These are phyloP conservation scores for Brevimyrus niger DNA, from an alignment of 2,113 vertebrate species.

Conservation along the genomic window DNA sequence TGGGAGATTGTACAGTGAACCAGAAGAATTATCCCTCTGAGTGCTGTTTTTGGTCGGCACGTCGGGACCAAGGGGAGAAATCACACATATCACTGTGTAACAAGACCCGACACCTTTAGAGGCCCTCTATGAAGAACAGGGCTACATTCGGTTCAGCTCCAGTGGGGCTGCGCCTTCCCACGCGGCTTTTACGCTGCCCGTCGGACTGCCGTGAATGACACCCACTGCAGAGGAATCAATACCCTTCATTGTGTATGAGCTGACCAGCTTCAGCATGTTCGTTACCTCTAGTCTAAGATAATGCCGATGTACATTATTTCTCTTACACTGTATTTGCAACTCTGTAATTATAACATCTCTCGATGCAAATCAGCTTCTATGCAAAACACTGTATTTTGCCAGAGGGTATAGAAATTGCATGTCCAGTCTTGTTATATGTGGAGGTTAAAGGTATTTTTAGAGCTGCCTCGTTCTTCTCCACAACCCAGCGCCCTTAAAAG, in stretches of 20 bases:
- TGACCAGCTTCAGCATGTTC: neutral
- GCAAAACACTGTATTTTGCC: neutral
- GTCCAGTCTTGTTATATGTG: conserved; percentile 1
- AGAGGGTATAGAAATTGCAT: conserved; percentile 6
- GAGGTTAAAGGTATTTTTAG: conserved; percentile 3
- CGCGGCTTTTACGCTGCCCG: neutral
- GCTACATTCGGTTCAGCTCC: neutral
- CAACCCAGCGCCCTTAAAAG: neutral
- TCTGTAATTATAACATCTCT: neutral
- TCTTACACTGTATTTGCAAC: neutral
- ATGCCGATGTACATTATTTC: neutral
- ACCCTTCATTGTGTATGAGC: neutral
- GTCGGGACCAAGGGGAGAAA: neutral
- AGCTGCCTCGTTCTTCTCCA: neutral
- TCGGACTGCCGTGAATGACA: neutral
- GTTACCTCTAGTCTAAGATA: neutral
- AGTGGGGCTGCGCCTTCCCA: too few relatives aligned
- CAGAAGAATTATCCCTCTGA: neutral
- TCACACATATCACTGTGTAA: neutral
- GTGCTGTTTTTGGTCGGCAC: neutral
- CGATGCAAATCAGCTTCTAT: neutral
- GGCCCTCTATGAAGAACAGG: neutral
- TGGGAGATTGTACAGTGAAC: neutral
- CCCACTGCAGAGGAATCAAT: neutral
- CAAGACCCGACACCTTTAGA: neutral